A percentile compares a stretch with the other conserved stretches of the same genome.
phyloP scores from a whole-genome alignment of 1,140 invertebrate species.

The Vanessa atalanta region DNA sequence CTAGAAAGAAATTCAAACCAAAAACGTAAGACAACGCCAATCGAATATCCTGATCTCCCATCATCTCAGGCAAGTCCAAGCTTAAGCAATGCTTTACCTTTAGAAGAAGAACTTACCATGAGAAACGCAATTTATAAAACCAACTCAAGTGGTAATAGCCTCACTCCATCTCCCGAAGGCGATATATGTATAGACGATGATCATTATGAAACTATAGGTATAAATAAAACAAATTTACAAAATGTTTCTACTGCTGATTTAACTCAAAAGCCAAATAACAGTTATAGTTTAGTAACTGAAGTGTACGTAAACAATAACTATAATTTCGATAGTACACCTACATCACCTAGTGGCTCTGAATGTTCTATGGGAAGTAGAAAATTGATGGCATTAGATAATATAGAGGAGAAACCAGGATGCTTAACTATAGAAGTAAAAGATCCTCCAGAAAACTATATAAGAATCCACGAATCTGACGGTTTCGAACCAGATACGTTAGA shows the following conservation, averaged over 20 bases:
- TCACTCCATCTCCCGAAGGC: constrained; percentile 80
- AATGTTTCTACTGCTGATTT: constrained; percentile 26
- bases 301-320: constrained; percentile 90
- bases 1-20: constrained; percentile 84
- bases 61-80: constrained; percentile 86
- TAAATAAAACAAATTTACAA: constrained; percentile 50
- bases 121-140: constrained; percentile 85
- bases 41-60: constrained; percentile 83
- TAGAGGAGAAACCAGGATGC: constrained; percentile 84
- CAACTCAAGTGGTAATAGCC: constrained; percentile 82
- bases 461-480: constrained; percentile 86
- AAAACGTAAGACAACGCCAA: constrained; percentile 82
- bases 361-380: constrained; percentile 82
- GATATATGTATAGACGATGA: constrained; percentile 77
- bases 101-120: constrained; percentile 90
- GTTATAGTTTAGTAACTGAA: constrained; percentile 87
- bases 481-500: constrained; percentile 93
- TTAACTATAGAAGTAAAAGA: constrained; percentile 90
- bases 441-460: constrained; percentile 85
- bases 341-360: constrained; percentile 83
- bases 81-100: constrained; percentile 84
- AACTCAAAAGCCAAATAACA: constrained; percentile 51
- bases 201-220: constrained; percentile 75
- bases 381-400: constrained; percentile 72
- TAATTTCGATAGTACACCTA: constrained; percentile 83